These are phyloP conservation scores for Anarhynchus alexandrinus DNA, from an alignment of 2,113 vertebrate species.

Conservation along the genomic window DNA sequence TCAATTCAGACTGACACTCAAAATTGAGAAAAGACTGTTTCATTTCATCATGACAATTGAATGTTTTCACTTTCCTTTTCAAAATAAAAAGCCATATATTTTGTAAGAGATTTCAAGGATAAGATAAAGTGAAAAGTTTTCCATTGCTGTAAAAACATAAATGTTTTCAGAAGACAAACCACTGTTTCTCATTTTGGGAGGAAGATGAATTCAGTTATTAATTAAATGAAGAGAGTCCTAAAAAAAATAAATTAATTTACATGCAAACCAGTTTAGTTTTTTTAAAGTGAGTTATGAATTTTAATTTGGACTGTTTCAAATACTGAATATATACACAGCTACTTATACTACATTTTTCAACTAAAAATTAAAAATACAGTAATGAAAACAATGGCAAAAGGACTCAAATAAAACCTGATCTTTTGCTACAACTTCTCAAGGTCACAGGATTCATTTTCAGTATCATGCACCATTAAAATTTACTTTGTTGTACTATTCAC, in stretches of 20 bases:
- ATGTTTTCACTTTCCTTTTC: neutral
- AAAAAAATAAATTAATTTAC: neutral
- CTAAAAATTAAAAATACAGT: neutral
- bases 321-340: neutral
- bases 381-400: constrained; percentile 22
- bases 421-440: constrained; percentile 38
- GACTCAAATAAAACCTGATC: constrained; percentile 54
- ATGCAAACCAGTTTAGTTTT: neutral
- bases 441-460: constrained; percentile 51
- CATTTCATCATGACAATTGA: neutral
- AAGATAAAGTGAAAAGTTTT: neutral
- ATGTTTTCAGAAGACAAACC: neutral
- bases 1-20: neutral
- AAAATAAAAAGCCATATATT: neutral
- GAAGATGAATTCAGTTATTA: neutral
- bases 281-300: neutral
- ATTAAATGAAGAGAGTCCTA: neutral
- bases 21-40: neutral
- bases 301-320: neutral
- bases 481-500: constrained; percentile 57
- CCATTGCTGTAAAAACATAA: neutral
- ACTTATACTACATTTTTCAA: neutral
- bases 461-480: constrained; percentile 58
- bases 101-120: neutral
- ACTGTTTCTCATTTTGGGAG: neutral